These are phyloP conservation scores for Endotricha flammealis DNA, from an alignment of 2,888 invertebrate species.

Conservation along the genomic window DNA sequence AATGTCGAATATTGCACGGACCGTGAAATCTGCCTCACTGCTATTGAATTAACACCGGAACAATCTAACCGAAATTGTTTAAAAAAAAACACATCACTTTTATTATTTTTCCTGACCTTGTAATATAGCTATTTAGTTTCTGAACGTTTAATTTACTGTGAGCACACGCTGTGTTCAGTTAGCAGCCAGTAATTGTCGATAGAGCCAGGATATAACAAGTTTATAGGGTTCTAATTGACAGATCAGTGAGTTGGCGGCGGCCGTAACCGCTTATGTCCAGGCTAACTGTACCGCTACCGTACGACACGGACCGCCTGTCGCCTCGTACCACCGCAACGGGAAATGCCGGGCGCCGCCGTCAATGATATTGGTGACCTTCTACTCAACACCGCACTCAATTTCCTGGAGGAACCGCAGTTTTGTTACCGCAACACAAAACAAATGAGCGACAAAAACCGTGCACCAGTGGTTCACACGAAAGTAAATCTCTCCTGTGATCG, in stretches of 20 bases:
- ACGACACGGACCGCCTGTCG: slow-evolving; percentile 47
- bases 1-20: slow-evolving; percentile 36
- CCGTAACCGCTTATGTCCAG: slow-evolving; percentile 56
- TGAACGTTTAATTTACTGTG: slow-evolving; percentile 10
- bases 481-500: slow-evolving; percentile 31
- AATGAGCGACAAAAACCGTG: slow-evolving; percentile 26
- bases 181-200: slow-evolving; percentile 34
- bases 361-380: slow-evolving; percentile 34
- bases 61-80: slow-evolving; percentile 27
- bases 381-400: slow-evolving; percentile 46
- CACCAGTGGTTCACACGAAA: slow-evolving; percentile 30
- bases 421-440: slow-evolving; percentile 43
- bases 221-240: slow-evolving; percentile 65
- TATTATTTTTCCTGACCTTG: slow-evolving; percentile 32
- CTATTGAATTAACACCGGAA: slow-evolving; percentile 43
- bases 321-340: slow-evolving; percentile 51
- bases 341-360: slow-evolving; percentile 41
- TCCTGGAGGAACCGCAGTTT: slow-evolving; percentile 47
- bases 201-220: slow-evolving; percentile 52
- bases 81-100: slow-evolving; percentile 26
- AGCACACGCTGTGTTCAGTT: slow-evolving; percentile 16
- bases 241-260: slow-evolving; percentile 49
- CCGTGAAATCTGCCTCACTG: slow-evolving; percentile 47
- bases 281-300: slow-evolving; percentile 66
- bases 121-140: slow-evolving; percentile 19